Conservation (phyloP, 2,113 vertebrate genomes). For the Sceloporus undulatus region DNA sequence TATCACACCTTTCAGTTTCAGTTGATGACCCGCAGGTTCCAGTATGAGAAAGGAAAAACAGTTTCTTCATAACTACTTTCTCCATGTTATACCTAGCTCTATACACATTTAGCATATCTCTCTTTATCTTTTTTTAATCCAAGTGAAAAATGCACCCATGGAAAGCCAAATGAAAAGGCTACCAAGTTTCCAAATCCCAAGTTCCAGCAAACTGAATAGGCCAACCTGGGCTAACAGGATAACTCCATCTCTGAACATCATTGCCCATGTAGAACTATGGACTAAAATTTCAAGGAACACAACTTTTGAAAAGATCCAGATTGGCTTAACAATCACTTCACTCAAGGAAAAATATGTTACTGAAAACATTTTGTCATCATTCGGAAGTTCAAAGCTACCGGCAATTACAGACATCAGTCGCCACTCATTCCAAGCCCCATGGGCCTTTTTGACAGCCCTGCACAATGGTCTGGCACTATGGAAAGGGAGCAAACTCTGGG, state of each 20-base stretch:
- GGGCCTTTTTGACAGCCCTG: not conserved
- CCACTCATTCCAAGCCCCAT: not conserved
- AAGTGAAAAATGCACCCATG: not conserved
- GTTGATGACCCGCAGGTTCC: no score
- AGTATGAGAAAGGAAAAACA: no score
- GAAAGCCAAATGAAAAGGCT: not conserved
- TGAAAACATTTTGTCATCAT: not conserved
- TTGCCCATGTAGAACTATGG: not conserved
- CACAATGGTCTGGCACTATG: not conserved
- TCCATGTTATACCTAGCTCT: no score
- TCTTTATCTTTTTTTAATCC: no score
- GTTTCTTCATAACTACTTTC: no score
- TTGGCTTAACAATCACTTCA: not conserved
- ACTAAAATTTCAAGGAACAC: not conserved
- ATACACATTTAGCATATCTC: no score
- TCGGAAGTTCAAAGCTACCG: not conserved
- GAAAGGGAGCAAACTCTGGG: conserved; percentile 14
- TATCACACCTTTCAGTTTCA: no score
- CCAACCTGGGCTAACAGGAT: not conserved
- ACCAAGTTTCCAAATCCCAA: not conserved
- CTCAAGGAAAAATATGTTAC: not conserved
- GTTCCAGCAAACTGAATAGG: not conserved
- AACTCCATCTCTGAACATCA: not conserved
- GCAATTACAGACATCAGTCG: not conserved
- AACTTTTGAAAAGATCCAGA: not conserved